Percentiles rank a stretch among this genome's conserved stretches.
Evolutionary conservation across 2,113 vertebrate genomes (phyloP).

Genomic region (Zapornia atra): DNA sequence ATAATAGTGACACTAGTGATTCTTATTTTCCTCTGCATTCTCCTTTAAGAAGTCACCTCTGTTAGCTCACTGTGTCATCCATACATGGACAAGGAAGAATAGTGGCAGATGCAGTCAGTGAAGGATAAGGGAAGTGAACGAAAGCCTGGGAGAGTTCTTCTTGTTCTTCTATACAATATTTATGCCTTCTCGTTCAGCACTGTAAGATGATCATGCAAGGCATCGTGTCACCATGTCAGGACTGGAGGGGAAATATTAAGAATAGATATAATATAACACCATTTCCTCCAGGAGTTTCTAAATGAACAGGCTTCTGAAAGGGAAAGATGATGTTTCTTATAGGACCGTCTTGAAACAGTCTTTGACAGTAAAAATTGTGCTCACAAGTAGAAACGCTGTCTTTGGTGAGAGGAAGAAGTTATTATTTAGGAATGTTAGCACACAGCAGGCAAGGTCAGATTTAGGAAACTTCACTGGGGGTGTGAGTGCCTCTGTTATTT

Average conservation of each 20-base stretch:
- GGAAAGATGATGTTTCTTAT: slow-evolving; percentile 50
- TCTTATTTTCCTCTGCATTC: slow-evolving; percentile 85
- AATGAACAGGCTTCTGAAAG: slow-evolving; percentile 71
- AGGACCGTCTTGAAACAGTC: slow-evolving; percentile 63
- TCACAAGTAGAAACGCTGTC: slow-evolving; percentile 50
- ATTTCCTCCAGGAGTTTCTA: slow-evolving; percentile 69
- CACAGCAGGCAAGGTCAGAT: slow-evolving; percentile 64
- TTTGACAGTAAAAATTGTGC: slow-evolving; percentile 64
- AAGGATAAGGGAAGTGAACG: slow-evolving; percentile 46
- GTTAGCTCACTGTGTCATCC: slow-evolving; percentile 53
- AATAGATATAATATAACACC: slow-evolving; percentile 47
- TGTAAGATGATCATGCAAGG: slow-evolving; percentile 60
- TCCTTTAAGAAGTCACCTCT: slow-evolving; percentile 74
- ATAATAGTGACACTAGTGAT: slow-evolving; percentile 85
- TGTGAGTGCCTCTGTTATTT: slow-evolving; percentile 78
- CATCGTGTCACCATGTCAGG: slow-evolving; percentile 54
- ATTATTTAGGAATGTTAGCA: slow-evolving; percentile 41
- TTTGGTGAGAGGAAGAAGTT: slow-evolving; percentile 19
- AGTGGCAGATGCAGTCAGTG: slow-evolving; percentile 56
- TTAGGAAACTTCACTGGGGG: slow-evolving; percentile 63
- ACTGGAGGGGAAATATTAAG: slow-evolving; percentile 69
- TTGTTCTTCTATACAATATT: slow-evolving; percentile 62
- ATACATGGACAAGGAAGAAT: slow-evolving; percentile 51
- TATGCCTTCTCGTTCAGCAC: slow-evolving; percentile 72
- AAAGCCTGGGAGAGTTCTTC: slow-evolving; percentile 52